Evolutionary conservation across 2,888 invertebrate genomes (phyloP), one percentile per base, ranked within the genome.

Genomic region (Nebria brevicollis): DNA sequence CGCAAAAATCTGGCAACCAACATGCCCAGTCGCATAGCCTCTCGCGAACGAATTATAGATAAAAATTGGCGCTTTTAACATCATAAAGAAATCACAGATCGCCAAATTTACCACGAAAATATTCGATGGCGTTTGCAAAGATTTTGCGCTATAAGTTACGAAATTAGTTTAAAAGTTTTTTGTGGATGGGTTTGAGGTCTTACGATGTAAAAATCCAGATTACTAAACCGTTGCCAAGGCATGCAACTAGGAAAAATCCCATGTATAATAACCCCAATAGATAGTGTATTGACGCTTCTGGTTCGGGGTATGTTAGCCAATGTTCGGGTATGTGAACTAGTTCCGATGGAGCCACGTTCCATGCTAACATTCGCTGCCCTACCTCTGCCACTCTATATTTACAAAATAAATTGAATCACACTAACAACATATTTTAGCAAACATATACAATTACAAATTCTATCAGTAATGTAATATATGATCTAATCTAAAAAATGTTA

Each of bases 41-140:
- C 92, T 91, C 87, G 94, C 92, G 84, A 95, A 95, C 54, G 95
- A 95, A 87, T 96, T 96, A 88, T 95, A 95, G 84, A 96, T 95
- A 87, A 96, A 95, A 83, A 96, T 93, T 0, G 96, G 96, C 0
- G 95, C 92, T 89, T 96, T 96, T 54, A 93, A 88, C 96, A 96
- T 96, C 96, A 96, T 96, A 43, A 95, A 89, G 86, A 96, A 96
- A 89, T 96, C 96, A 85, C 95, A 93, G 82, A 96, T 89, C 0
- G 96, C 95, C 87, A 96, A 89, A 88, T 96, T 95, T 76, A 96
- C 92, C 11, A 96, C 95, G 82, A 96, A 93, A 86, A 96, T 93
- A 86, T 96, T 96, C 73, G 96, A 96, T 1, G 96, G 95, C 0
- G 95, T 95, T 84, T 94, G 91, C 76, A 95, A 89, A 83, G 92